Evolutionary conservation across 1,140 invertebrate species (phyloP), one percentile per base, ranked within the genome.

Genomic region (Teleopsis dalmanni): DNA sequence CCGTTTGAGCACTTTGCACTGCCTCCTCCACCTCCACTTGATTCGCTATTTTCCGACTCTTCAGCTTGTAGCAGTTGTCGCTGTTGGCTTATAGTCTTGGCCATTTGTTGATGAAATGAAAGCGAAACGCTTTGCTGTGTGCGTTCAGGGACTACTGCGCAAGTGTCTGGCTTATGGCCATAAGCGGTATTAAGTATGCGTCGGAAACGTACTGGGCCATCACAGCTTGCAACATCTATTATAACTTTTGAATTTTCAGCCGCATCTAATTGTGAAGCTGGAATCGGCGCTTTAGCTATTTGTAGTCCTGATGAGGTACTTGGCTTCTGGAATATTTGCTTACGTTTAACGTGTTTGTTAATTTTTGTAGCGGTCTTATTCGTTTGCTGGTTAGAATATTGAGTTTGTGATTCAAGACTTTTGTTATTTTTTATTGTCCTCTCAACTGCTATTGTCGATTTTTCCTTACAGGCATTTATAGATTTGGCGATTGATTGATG

Each of bases 141-240:
- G 38, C 72, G 54, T 54, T 62, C 52, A 8, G 35, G 51, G 14
- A 26, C n/a, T 13, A 35, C 25, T 60, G 52, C 71, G 46, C 50
- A 44, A 3, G 41, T 59, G 29, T 65, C 70, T 5, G 54, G 71
- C 59, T 68, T 60, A 26, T 51, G 70, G 48, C 77, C 76, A 56
- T 86, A 88, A 53, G 85, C 85, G 35, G 82, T 80, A 57, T 88
- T 89, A 6, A 87, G 65, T 4, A 88, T 83, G 3, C 85, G 73
- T 50, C 85, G 85, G 65, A 92, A 91, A 26, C 82, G 75, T 1
- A 92, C 87, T 0, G 88, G 89, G 0, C 88, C 88, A 69, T 93
- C 89, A 68, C 88, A 91, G 37, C 85, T 89, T 6, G 88, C 89
- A 3, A 92, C 75, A 66, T 91, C 88, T 43, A 88, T 74, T 2